These are phyloP conservation scores for Syngnathus scovelli DNA, from an alignment of 2,113 vertebrate genomes.

Conservation along the genomic window DNA sequence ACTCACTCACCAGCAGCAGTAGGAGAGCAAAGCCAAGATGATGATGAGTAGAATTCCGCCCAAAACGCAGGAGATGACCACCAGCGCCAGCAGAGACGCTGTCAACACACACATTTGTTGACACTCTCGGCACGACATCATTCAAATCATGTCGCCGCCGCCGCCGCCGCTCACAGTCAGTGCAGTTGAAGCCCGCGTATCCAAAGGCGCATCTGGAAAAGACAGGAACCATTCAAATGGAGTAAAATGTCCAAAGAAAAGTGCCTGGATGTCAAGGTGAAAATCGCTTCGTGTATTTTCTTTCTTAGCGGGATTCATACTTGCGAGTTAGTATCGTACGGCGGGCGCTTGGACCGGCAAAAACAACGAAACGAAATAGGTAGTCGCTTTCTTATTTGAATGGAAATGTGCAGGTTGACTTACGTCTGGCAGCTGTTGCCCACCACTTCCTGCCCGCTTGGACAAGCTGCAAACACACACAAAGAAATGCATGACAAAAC, in stretches of 20 bases:
- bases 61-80: slow-evolving; percentile 68
- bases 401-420: slow-evolving; percentile 35
- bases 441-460: slow-evolving; percentile 51
- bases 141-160: not conserved
- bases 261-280: too few species aligned
- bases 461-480: slow-evolving; percentile 57
- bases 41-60: slow-evolving; percentile 65
- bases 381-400: too few species aligned
- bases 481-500: slow-evolving; percentile 1
- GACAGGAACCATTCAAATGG: not conserved
- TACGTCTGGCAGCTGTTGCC: slow-evolving; percentile 38
- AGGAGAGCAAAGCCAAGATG: slow-evolving; percentile 52
- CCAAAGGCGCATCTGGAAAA: slow-evolving; percentile 68
- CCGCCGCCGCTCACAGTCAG: slow-evolving; percentile 61
- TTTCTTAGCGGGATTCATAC: not conserved
- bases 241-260: slow-evolving; percentile 25
- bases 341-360: too few species aligned
- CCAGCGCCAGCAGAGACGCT: slow-evolving; percentile 69
- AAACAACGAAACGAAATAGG: too few species aligned
- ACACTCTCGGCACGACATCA: not conserved
- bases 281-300: not conserved
- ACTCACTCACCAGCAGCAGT: slow-evolving; percentile 51
- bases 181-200: slow-evolving; percentile 71
- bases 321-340: too few species aligned
- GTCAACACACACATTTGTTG: slow-evolving; percentile 23